These are phyloP conservation scores for Amblyjoppa proteus DNA, from an alignment of 2,888 invertebrate species.

Conservation along the genomic window DNA sequence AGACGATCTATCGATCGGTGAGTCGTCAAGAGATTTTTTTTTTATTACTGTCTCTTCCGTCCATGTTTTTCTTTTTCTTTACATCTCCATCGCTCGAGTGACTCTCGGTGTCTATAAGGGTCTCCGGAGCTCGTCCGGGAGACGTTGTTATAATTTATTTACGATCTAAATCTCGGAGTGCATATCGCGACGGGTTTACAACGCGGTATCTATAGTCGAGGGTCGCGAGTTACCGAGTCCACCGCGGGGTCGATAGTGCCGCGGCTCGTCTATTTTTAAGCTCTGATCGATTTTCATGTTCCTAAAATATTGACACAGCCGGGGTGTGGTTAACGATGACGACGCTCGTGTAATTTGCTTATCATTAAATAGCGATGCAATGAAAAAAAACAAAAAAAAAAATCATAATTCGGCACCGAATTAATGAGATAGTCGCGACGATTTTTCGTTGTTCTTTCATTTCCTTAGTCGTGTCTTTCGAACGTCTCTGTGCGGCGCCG, in stretches of 20 bases:
- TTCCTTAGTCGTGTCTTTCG: not conserved
- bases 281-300: conserved; percentile 52
- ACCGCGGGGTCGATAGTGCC: conserved; percentile 55
- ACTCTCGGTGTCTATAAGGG: conserved; percentile 5
- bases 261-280: conserved; percentile 56
- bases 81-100: not conserved
- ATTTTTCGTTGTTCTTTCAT: not conserved
- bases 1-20: conserved; percentile 43
- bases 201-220: conserved; percentile 46
- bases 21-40: conserved; percentile 23
- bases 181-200: conserved; percentile 17
- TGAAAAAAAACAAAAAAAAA: too few species aligned
- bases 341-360: not conserved
- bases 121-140: not conserved
- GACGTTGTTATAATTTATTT: conserved; percentile 29
- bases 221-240: conserved; percentile 47
- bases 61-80: not conserved
- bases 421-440: too few species aligned
- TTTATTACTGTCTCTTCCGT: not conserved
- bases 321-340: conserved; percentile 28
- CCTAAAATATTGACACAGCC: conserved; percentile 30
- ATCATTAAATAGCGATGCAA: not conserved
- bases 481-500: not conserved
- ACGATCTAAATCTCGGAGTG: conserved; percentile 6
- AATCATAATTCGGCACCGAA: too few species aligned